A percentile compares a stretch with the other conserved stretches of the same genome.
Evolutionary conservation across 2,113 vertebrate genomes (phyloP).

Genomic region (Mus musculus): GRCm39 chr19:16660001-16660500

Average conservation of each 20-base stretch:
- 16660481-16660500: background rate
- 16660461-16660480: background rate
- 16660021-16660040: background rate
- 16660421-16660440: background rate
- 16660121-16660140: conserved; percentile 26
- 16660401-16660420: background rate
- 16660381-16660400: conserved; percentile 7
- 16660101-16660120: background rate
- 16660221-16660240: conserved; percentile 96
- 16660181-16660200: conserved; percentile 87
- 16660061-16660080: background rate
- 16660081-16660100: background rate
- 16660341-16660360: conserved; percentile 23
- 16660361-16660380: conserved; percentile 38
- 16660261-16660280: conserved; percentile 35
- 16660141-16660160: conserved; percentile 93
- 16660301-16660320: background rate
- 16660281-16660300: conserved; percentile 40
- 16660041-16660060: background rate
- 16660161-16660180: conserved; percentile 92
- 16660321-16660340: conserved; percentile 44
- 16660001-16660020: background rate
- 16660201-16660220: conserved; percentile 90
- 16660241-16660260: conserved; percentile 75
- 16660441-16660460: background rate